Conservation (phyloP, 2,888 invertebrate genomes). For the Drosophila seclusa region DNA sequence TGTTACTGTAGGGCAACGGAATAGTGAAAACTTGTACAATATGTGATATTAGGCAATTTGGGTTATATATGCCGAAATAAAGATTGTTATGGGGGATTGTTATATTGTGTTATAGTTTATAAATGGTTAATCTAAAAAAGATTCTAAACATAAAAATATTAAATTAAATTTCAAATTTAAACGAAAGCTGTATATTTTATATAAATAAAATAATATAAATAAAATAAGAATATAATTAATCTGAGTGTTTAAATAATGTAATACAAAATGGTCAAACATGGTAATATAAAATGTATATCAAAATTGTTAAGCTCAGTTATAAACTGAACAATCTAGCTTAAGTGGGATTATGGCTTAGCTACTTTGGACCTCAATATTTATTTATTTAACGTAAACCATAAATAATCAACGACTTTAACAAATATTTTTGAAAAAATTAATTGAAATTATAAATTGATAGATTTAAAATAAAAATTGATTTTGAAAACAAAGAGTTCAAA, state of each 20-base stretch:
- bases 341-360: not conserved
- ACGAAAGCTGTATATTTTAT: not conserved
- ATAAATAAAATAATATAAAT: not conserved
- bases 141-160: not conserved
- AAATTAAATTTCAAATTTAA: not conserved
- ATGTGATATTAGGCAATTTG: conserved; percentile 56
- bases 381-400: not conserved
- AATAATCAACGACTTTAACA: not conserved
- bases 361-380: not conserved
- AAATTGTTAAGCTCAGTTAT: not conserved
- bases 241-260: not conserved
- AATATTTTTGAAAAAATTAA: not conserved
- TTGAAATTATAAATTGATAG: not conserved
- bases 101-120: not conserved
- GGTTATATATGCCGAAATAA: not conserved
- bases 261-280: too few relatives aligned
- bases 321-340: not conserved
- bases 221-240: not conserved
- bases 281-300: too few relatives aligned
- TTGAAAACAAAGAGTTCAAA: not conserved
- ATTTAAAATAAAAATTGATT: not conserved
- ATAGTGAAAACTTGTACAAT: not conserved
- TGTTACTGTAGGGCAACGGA: conserved; percentile 41
- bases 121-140: not conserved
- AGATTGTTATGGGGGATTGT: not conserved